Percentiles rank a stretch among this genome's conserved stretches.
Conservation (phyloP, 1,140 invertebrate genomes). For the Campodea augens region DNA sequence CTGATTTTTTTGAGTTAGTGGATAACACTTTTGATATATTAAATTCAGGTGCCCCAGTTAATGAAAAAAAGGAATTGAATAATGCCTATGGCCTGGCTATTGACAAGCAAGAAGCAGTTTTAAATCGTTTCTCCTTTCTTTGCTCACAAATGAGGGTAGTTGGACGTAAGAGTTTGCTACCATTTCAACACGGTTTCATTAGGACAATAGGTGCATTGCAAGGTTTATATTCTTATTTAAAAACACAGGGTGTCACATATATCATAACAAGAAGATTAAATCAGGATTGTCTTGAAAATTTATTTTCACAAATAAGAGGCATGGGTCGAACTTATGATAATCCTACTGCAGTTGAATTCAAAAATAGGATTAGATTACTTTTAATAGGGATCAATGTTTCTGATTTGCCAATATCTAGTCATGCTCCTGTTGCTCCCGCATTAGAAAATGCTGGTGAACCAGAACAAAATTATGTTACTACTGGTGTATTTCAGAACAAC, state of each 20-base stretch:
- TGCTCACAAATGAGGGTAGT: conserved; percentile 10
- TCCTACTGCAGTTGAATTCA: conserved; percentile 6
- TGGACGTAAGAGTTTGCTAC: conserved; percentile 11
- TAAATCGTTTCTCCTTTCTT: conserved; percentile 7
- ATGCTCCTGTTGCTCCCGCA: too few species aligned
- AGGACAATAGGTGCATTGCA: conserved; percentile 6
- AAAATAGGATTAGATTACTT: conserved; percentile 9
- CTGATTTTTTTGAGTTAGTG: conserved; percentile 11
- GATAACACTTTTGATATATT: conserved; percentile 13
- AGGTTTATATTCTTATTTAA: conserved; percentile 5
- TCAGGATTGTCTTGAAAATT: conserved; percentile 13
- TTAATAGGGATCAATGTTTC: too few species aligned
- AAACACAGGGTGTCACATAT: conserved; percentile 5
- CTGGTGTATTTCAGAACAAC: too few species aligned
- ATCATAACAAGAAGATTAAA: conserved; percentile 11
- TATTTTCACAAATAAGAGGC: conserved; percentile 6
- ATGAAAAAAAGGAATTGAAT: conserved; percentile 4
- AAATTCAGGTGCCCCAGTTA: conserved; percentile 8
- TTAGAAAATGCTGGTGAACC: too few species aligned
- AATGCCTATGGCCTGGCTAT: conserved; percentile 10
- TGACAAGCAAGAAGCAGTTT: conserved; percentile 7
- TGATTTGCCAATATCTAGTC: too few species aligned
- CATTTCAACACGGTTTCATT: conserved; percentile 13
- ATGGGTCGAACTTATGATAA: conserved; percentile 5
- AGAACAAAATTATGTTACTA: too few species aligned